Evolutionary conservation across 2,888 invertebrate genomes (phyloP), one percentile per base, ranked within the genome.

Genomic region (Acleris holmiana): DNA sequence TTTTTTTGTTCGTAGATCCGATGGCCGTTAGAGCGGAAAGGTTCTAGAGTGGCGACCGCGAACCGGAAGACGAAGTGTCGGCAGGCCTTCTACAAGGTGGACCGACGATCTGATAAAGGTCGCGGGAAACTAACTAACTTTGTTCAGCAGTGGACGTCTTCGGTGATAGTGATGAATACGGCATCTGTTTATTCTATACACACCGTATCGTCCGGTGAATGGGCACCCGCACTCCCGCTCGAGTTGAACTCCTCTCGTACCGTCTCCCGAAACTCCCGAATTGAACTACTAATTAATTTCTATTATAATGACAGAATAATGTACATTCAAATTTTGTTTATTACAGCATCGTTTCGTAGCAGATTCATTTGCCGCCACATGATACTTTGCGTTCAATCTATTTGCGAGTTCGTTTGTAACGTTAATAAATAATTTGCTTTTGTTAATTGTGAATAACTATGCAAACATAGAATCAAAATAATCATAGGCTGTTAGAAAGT

Each of bases 291-390:
- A 60, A 60, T 60, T 53, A 60, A 53, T 53, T 60, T 23, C 53
- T 19, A 46, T 60, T 53, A 51, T 60, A 53, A 60, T 53, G 46
- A 53, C 46, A 53, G 53, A 53, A 44, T 46, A 46, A 60, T 60
- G 46, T 51, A 51, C 51, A 60, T 60, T 60, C 19, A 44, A 60
- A 51, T 29, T 29, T 8, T 15, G 50, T 51, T 51, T 44, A 58
- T 58, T 58, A 58, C 13, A 35, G 10, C n/a, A 7, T 10, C 29
- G 5, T 1, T 15, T 35, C 21, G 19, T 2, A 44, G 48, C 46
- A 35, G 48, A 48, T 35, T 19, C 19, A 57, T 56, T 56, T 47
- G 57, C 40, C 48, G 8, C 5, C 21, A 40, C 35, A 8, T 23
- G 40, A 58, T 8, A 17, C 23, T 29, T 47, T 49, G 35, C 29